Conservation (phyloP, 1,140 invertebrate species). For the Brachionus sp. region DNA sequence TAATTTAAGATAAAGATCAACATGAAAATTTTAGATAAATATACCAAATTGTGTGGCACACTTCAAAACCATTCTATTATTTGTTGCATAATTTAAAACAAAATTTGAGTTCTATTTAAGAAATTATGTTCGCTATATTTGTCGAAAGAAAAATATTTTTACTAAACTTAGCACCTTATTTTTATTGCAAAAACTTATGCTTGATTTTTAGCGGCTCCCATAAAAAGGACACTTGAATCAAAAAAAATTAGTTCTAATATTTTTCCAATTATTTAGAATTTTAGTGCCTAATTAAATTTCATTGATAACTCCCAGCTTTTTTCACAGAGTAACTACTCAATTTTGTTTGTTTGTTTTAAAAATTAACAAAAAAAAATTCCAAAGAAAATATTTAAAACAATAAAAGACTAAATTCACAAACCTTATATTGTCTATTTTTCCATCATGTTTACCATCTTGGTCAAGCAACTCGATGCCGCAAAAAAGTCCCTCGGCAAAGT, state of each 20-base stretch:
- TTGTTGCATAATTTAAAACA: not conserved
- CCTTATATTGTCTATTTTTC: slow-evolving; percentile 53
- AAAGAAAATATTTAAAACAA: not conserved
- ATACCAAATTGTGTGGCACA: not conserved
- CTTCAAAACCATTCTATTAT: not conserved
- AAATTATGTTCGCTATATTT: not conserved
- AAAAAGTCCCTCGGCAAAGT: slow-evolving; percentile 55
- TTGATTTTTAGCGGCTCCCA: not conserved
- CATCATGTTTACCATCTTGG: slow-evolving; percentile 56
- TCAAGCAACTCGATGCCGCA: slow-evolving; percentile 57
- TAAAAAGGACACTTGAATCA: not conserved
- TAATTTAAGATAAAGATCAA: not conserved
- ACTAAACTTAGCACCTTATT: not conserved
- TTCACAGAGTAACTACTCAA: not conserved
- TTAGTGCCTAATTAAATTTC: not conserved
- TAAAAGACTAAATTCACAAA: not conserved
- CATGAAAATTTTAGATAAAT: not conserved
- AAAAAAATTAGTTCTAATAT: not conserved
- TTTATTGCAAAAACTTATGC: not conserved
- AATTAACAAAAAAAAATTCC: not conserved
- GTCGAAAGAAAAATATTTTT: not conserved
- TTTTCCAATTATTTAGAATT: not conserved
- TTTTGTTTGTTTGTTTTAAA: not conserved
- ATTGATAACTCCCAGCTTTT: not conserved
- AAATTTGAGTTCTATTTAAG: not conserved